Conservation (phyloP, 2,113 vertebrate species). For the Pampusana beccarii region DNA sequence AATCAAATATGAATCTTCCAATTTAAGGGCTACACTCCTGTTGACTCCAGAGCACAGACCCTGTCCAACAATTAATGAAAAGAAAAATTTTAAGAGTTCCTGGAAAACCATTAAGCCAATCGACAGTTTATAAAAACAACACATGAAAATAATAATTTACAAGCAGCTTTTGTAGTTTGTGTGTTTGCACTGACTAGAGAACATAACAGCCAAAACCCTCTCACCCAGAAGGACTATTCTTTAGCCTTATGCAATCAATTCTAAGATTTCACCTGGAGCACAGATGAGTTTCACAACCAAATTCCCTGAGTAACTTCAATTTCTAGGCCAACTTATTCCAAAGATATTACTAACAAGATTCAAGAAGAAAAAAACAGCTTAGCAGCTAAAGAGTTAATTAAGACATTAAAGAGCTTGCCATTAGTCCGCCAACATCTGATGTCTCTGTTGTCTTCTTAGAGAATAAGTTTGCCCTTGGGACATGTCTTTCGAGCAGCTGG, state of each 20-base stretch:
- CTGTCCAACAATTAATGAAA: not conserved
- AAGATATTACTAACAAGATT: not conserved
- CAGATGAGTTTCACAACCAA: not conserved
- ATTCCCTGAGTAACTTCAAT: not conserved
- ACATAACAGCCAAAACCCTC: not conserved
- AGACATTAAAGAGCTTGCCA: not conserved
- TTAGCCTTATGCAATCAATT: not conserved
- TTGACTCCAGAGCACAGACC: not conserved
- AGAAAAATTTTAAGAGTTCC: not conserved
- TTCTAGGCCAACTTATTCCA: not conserved
- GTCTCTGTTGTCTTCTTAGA: not conserved
- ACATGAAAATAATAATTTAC: not conserved
- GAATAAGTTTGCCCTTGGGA: not conserved
- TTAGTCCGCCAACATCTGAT: not conserved
- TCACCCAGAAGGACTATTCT: not conserved
- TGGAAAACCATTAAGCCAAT: not conserved
- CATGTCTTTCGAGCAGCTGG: not conserved
- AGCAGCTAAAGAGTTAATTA: not conserved
- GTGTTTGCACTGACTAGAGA: not conserved
- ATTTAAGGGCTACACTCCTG: not conserved
- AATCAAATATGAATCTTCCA: not conserved
- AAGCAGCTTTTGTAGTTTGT: not conserved
- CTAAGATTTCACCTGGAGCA: not conserved
- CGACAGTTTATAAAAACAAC: not conserved
- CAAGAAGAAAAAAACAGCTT: not conserved